Percentiles rank a stretch among this genome's conserved stretches.
Evolutionary conservation across 2,888 invertebrate species (phyloP).

Genomic region (Heliconius ethilla): DNA sequence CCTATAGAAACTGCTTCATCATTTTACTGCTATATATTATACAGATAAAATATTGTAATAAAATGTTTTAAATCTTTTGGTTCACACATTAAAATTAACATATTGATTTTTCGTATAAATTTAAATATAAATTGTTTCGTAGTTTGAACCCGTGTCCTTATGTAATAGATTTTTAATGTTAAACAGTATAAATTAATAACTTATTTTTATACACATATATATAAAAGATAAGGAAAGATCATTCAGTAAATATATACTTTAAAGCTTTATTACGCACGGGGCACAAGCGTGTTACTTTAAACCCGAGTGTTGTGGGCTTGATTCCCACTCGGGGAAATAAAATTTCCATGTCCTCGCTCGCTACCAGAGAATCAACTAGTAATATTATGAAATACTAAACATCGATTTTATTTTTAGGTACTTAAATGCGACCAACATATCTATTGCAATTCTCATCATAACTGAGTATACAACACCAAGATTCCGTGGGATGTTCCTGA

Average conservation of each 20-base stretch:
- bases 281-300: no score
- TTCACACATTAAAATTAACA: background rate
- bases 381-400: background rate
- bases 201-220: background rate
- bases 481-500: slow-evolving; percentile 51
- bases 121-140: background rate
- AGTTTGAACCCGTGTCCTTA: background rate
- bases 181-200: background rate
- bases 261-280: no score
- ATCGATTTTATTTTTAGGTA: background rate
- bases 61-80: background rate
- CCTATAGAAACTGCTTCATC: background rate
- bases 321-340: no score
- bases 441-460: slow-evolving; percentile 48
- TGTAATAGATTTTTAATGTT: background rate
- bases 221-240: no score
- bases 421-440: slow-evolving; percentile 40
- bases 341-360: no score
- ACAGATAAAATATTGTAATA: background rate
- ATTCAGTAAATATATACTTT: no score
- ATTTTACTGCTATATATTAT: background rate
- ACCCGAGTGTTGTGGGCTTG: no score
- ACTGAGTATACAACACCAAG: slow-evolving; percentile 53
- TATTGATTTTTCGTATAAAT: background rate
- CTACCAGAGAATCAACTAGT: no score